These are phyloP conservation scores for Corythornis cristatus DNA, from an alignment of 2,113 vertebrate species.

Conservation along the genomic window DNA sequence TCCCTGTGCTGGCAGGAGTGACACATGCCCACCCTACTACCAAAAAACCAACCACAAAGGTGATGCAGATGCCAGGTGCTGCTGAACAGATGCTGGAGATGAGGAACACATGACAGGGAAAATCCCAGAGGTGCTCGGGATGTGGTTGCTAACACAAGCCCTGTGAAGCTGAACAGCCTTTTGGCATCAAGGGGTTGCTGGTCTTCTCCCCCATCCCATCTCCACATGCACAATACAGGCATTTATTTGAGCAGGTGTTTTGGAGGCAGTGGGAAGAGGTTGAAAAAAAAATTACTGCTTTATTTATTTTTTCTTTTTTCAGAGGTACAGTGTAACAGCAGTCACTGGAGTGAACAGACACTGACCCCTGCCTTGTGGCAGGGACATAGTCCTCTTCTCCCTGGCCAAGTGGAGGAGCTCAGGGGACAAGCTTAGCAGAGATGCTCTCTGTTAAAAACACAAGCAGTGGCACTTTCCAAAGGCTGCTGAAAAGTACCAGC, in stretches of 20 bases:
- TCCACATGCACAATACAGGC: fast-evolving
- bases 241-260: background rate
- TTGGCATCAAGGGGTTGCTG: background rate
- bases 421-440: background rate
- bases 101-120: fast-evolving
- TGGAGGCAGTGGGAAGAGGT: background rate
- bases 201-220: background rate
- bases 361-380: background rate
- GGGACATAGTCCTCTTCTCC: background rate
- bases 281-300: background rate
- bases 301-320: background rate
- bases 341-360: background rate
- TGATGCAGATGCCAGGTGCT: background rate
- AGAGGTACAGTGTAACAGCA: background rate
- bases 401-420: background rate
- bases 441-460: background rate
- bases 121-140: background rate
- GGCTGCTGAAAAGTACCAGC: background rate
- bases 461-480: background rate
- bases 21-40: background rate
- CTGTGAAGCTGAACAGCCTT: background rate
- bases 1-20: background rate
- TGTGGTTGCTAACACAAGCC: background rate
- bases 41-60: background rate
- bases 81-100: background rate